A percentile compares a stretch with the other conserved stretches of the same genome.
phyloP scores from a whole-genome alignment of 2,113 vertebrate genomes.

The Pao palembangensis region DNA sequence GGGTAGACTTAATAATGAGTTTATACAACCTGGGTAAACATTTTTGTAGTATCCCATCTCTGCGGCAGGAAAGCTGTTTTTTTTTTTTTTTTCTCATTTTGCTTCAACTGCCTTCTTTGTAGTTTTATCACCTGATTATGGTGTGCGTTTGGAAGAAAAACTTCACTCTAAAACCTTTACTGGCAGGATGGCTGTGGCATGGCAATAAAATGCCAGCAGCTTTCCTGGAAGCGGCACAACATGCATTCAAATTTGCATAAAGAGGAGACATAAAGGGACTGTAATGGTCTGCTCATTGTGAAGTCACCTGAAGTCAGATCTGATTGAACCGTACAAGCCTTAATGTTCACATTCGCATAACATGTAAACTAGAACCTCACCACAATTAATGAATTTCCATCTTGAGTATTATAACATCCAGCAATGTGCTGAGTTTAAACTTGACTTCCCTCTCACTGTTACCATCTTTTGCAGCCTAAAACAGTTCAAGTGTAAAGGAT shows the following conservation, averaged over 20 bases:
- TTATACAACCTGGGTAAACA: background rate
- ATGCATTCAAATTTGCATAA: constrained; percentile 34
- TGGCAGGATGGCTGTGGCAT: constrained; percentile 24
- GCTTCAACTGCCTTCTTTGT: no score
- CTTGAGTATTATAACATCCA: background rate
- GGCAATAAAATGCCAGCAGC: constrained; percentile 29
- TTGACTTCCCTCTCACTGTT: background rate
- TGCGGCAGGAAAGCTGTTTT: background rate
- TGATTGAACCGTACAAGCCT: constrained; percentile 6
- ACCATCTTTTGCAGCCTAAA: no score
- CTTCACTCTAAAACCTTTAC: constrained; percentile 23
- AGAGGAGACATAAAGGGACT: constrained; percentile 31
- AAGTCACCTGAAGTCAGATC: constrained; percentile 11
- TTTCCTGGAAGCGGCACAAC: constrained; percentile 45
- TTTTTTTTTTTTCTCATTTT: no score
- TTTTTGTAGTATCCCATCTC: background rate
- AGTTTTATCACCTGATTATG: background rate
- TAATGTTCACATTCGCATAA: constrained; percentile 12
- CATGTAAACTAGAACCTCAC: background rate
- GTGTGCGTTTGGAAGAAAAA: constrained; percentile 35
- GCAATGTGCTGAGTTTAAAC: background rate
- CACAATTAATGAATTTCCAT: background rate
- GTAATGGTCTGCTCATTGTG: constrained; percentile 12
- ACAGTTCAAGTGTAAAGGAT: no score
- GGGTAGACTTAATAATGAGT: constrained; percentile 4